A percentile compares a stretch with the other conserved stretches of the same genome.
Evolutionary conservation across 2,888 invertebrate species (phyloP).

Genomic region (Notocelia uddmanniana): DNA sequence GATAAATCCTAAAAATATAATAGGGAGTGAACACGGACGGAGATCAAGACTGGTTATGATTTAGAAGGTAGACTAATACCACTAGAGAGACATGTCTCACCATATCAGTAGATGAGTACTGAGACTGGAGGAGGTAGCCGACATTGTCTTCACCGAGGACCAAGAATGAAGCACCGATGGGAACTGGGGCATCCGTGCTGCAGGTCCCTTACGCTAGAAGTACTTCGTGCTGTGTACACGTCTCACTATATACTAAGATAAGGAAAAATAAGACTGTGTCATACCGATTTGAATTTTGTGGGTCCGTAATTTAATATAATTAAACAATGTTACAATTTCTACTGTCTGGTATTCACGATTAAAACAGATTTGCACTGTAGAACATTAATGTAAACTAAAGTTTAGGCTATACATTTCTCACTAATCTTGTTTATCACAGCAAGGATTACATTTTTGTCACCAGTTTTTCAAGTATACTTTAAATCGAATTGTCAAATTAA

Average conservation of each 20-base stretch:
- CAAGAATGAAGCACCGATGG: conserved; percentile 62
- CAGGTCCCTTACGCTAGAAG: conserved; percentile 50
- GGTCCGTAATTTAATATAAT: conserved; percentile 36
- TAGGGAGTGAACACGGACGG: conserved; percentile 59
- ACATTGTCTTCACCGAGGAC: conserved; percentile 73
- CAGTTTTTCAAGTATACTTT: conserved; percentile 41
- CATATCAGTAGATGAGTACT: conserved; percentile 78
- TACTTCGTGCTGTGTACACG: conserved; percentile 68
- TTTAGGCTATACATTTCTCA: conserved; percentile 53
- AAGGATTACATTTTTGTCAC: conserved; percentile 49
- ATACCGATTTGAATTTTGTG: conserved; percentile 45
- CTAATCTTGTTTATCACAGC: conserved; percentile 51
- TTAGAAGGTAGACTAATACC: conserved; percentile 68
- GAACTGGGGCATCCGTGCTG: conserved; percentile 48
- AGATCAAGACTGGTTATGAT: conserved; percentile 80
- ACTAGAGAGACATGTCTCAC: conserved; percentile 67
- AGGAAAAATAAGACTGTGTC: conserved; percentile 73
- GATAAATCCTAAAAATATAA: conserved; percentile 61
- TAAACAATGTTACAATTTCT: conserved; percentile 25
- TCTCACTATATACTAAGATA: conserved; percentile 55
- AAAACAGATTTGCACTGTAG: conserved; percentile 61
- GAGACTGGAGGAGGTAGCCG: conserved; percentile 57
- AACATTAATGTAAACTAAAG: conserved; percentile 54
- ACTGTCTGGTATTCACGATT: conserved; percentile 38
- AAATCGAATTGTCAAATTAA: conserved; percentile 47